Evolutionary conservation across 2,113 vertebrate genomes (phyloP).

Genomic region (Petrocephalus zakoni): DNA sequence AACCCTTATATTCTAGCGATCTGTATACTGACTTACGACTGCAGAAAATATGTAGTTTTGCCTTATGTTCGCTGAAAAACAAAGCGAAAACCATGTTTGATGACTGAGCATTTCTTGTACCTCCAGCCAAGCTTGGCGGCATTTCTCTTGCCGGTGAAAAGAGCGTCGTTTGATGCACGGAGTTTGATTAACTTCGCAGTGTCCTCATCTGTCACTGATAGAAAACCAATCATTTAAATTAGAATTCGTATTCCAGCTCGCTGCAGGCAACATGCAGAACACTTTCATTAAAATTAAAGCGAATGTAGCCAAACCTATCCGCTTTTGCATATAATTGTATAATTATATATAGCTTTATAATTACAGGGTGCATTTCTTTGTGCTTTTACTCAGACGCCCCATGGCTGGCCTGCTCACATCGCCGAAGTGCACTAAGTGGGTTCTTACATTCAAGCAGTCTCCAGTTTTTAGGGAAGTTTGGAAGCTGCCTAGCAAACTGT

Average conservation of each 20-base stretch:
- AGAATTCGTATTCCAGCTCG: conserved; percentile 11
- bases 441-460: not conserved
- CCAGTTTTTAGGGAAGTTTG: not conserved
- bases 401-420: not conserved
- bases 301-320: not conserved
- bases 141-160: conserved; percentile 64
- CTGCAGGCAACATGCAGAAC: not conserved
- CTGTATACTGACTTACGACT: not conserved
- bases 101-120: conserved; percentile 29
- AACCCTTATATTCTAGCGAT: not conserved
- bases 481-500: not conserved
- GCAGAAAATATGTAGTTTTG: not conserved
- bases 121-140: conserved; percentile 65
- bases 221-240: conserved; percentile 24
- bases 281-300: not conserved
- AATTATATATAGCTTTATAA: not conserved
- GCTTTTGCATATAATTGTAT: not conserved
- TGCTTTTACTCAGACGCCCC: not conserved
- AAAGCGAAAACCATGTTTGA: not conserved
- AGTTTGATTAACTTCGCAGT: conserved; percentile 62
- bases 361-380: not conserved
- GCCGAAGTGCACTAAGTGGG: conserved; percentile 1
- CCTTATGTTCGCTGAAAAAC: not conserved
- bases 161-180: conserved; percentile 52
- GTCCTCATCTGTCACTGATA: conserved; percentile 61